Percentiles rank a stretch among this genome's conserved stretches.
These are phyloP conservation scores for Macropus fuliginosus DNA, from an alignment of 2,797 vertebrate species.

Conservation along the genomic window DNA sequence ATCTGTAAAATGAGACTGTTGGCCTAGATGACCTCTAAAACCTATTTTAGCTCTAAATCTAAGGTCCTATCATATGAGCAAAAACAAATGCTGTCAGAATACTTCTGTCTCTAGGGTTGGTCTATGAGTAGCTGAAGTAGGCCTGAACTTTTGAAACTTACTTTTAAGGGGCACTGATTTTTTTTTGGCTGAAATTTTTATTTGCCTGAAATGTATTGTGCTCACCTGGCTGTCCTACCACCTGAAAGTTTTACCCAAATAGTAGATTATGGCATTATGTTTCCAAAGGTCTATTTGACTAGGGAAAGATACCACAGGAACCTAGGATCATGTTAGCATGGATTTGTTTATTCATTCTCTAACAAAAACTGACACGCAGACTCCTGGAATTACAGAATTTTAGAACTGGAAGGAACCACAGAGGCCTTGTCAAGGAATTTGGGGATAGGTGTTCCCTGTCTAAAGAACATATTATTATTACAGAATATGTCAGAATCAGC, in stretches of 20 bases:
- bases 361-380: background rate
- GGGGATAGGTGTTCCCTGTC: background rate
- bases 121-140: background rate
- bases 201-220: background rate
- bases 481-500: background rate
- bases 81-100: background rate
- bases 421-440: background rate
- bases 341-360: background rate
- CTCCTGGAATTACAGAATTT: background rate
- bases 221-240: background rate
- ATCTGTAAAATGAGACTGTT: background rate
- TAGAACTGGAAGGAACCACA: background rate
- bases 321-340: background rate
- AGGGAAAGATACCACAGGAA: background rate
- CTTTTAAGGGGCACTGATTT: background rate
- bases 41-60: background rate
- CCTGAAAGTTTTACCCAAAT: background rate
- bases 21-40: background rate
- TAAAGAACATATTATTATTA: background rate
- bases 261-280: background rate
- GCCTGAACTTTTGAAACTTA: background rate
- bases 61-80: background rate
- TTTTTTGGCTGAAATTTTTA: background rate
- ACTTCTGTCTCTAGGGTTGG: background rate
- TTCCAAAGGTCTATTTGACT: background rate